Base-by-base conservation (phyloP, 2,888 invertebrate genomes). In the Cistogaster globosa region DNA sequence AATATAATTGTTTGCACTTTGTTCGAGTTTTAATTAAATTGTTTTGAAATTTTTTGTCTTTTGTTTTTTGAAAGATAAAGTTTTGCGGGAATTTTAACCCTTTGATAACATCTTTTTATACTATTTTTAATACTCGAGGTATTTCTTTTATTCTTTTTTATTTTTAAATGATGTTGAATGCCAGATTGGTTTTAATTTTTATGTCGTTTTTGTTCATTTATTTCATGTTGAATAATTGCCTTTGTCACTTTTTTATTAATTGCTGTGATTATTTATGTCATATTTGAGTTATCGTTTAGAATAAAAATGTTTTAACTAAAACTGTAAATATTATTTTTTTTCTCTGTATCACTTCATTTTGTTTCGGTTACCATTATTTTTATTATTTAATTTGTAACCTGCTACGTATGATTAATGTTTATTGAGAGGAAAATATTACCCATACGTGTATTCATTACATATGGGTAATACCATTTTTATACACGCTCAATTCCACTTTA, bases 1-100 rank as follows among this genome's bases (percentile, higher is more conserved):
- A 42, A n/a, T 45, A 7, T 42, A 3, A 42, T 32, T 75, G 53
- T 57, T 11, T 18, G 57, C 20, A n/a, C 14, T 81, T 65, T 48
- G 38, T 57, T 65, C 45, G 22, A 63, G 78, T 55, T 82, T 78
- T 60, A 79, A 82, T 85, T 78, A 67, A 69, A 62, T 69, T 67
- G 71, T 71, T 58, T 76, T 81, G 42, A 68, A 69, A 48, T 38
- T 71, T 76, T 65, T 42, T 51, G 42, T 12, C 11, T 48, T 11
- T 14, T 22, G 26, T 32, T 6, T 63, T 69, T 18, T 0, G 0
- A 16, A 53, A 32, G 26, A 26, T 26, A 38, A 18, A n/a, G 48
- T 62, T 82, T 79, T 83, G 75, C 38, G 60, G 65, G 8, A 32
- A 20, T 14, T 83, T 76, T 65, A 76, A 69, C 26, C 69, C 42